Evolutionary conservation across 1,140 invertebrate species (phyloP).

Genomic region (Oppia nitens): DNA sequence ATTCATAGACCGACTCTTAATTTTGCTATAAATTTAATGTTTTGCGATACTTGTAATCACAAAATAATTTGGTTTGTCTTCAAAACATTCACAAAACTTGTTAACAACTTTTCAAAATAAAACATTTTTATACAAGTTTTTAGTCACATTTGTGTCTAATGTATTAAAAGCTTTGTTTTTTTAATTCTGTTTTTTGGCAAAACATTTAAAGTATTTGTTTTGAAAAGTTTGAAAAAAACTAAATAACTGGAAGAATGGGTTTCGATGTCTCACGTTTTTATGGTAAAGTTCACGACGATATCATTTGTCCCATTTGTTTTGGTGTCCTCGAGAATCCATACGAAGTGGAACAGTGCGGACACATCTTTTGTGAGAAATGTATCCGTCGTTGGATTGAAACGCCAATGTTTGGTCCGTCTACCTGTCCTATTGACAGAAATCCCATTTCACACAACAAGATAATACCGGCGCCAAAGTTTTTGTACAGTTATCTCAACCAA

Average conservation of each 20-base stretch:
- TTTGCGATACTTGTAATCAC: too few relatives aligned
- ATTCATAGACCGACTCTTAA: too few relatives aligned
- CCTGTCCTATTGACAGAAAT: slow-evolving; percentile 78
- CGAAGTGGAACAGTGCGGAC: slow-evolving; percentile 6
- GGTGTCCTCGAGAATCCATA: slow-evolving; percentile 67
- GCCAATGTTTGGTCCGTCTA: slow-evolving; percentile 25
- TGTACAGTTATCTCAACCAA: slow-evolving; percentile 69
- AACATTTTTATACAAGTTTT: too few relatives aligned
- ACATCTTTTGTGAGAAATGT: slow-evolving; percentile 9
- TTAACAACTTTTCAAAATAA: too few relatives aligned
- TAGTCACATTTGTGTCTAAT: too few relatives aligned
- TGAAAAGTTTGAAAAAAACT: too few relatives aligned
- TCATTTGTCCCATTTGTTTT: slow-evolving; percentile 77
- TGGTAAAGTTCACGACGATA: slow-evolving; percentile 75
- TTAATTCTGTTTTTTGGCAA: too few relatives aligned
- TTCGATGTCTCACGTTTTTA: slow-evolving; percentile 72
- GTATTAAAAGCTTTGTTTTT: too few relatives aligned
- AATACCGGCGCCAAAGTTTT: slow-evolving; percentile 69
- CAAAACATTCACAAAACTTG: too few relatives aligned
- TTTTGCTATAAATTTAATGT: too few relatives aligned
- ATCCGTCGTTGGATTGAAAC: slow-evolving; percentile 6
- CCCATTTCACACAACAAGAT: slow-evolving; percentile 57
- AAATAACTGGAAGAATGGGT: too few relatives aligned
- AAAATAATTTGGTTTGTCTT: too few relatives aligned
- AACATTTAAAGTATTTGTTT: not conserved